A percentile compares a stretch with the other conserved stretches of the same genome.
phyloP scores from a whole-genome alignment of 2,113 vertebrate genomes.

The Prunella himalayana region DNA sequence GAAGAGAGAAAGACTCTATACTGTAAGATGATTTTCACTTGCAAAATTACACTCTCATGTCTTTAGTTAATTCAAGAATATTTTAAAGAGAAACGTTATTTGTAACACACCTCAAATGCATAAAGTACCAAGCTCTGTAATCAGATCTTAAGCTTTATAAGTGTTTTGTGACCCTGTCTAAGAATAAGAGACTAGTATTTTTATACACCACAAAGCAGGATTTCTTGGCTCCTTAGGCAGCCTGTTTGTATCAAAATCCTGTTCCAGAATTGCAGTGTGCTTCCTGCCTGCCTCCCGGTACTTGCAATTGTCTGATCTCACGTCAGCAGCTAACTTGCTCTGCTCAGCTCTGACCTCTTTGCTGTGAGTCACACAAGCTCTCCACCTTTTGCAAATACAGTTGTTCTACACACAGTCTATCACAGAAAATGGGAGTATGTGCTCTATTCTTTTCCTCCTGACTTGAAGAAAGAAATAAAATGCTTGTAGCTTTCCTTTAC shows the following conservation, averaged over 20 bases:
- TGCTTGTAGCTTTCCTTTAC: neutral
- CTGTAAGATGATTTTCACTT: neutral
- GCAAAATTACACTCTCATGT: neutral
- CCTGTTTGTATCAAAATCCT: neutral
- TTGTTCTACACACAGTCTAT: neutral
- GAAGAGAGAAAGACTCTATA: neutral
- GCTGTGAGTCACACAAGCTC: slow-evolving; percentile 1
- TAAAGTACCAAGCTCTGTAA: neutral
- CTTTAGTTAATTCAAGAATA: neutral
- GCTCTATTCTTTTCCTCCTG: neutral
- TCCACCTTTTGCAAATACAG: slow-evolving; percentile 52
- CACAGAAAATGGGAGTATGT: neutral
- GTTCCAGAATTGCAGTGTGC: neutral
- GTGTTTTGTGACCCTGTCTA: neutral
- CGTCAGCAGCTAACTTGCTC: neutral
- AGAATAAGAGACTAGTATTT: neutral
- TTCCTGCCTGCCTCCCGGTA: neutral
- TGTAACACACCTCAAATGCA: neutral
- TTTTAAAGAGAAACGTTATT: too few species aligned
- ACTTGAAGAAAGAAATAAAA: neutral
- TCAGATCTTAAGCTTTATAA: neutral
- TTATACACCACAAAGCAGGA: neutral
- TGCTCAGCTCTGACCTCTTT: neutral
- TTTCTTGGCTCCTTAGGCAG: neutral
- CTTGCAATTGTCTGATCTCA: neutral